These are phyloP conservation scores for Sardinella longiceps DNA, from an alignment of 2,797 vertebrate species.

Conservation along the genomic window DNA sequence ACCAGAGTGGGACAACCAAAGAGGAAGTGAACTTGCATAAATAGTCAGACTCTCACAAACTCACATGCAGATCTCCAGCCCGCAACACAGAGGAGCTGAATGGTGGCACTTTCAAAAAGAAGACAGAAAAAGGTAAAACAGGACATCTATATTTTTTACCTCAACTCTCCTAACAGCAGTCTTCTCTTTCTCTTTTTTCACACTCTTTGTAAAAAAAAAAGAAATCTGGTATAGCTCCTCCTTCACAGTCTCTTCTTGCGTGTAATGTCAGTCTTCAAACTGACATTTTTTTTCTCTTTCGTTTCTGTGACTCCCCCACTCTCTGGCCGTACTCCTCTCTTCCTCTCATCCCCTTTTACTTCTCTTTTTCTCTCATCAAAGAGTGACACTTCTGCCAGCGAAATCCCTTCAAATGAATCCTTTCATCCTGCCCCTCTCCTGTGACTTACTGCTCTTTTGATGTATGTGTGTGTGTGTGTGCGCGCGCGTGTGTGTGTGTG, in stretches of 20 bases:
- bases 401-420: slow-evolving; percentile 17
- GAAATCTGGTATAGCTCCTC: neutral
- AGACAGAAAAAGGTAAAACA: slow-evolving; percentile 52
- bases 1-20: slow-evolving; percentile 70
- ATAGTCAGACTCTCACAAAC: slow-evolving; percentile 44
- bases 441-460: neutral
- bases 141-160: neutral
- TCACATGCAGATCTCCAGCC: slow-evolving; percentile 42
- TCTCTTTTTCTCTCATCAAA: slow-evolving; percentile 16
- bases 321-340: neutral
- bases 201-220: slow-evolving; percentile 9
- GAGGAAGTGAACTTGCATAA: slow-evolving; percentile 71
- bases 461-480: neutral
- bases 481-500: neutral
- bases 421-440: slow-evolving; percentile 22
- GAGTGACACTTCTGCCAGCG: slow-evolving; percentile 24
- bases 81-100: slow-evolving; percentile 38
- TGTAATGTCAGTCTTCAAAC: neutral
- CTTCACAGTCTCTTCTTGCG: neutral
- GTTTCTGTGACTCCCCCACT: neutral
- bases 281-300: slow-evolving; percentile 18
- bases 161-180: neutral
- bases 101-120: neutral
- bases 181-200: neutral
- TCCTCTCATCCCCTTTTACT: neutral